Base-by-base conservation (phyloP, 2,888 invertebrate species). In the Eledona agricola region DNA sequence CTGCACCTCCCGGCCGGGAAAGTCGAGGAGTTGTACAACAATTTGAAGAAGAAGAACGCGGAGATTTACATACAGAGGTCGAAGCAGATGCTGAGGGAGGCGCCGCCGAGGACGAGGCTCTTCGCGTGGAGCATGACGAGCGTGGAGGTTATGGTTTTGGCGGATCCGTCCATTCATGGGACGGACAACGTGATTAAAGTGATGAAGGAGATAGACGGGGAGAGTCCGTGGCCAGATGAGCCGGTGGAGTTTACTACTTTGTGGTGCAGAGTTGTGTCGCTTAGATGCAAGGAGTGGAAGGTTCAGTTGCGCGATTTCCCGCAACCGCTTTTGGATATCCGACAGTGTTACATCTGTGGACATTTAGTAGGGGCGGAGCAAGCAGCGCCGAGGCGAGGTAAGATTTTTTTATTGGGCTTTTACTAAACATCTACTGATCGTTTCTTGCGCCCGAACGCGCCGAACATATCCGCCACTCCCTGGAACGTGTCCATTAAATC, bases 41-140 rank as follows among this genome's bases (percentile, higher is more conserved):
- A 90, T 62, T 77, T 99, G 60, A 87, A 88, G 4, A 90, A 90
- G 70, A 93, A 93, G 72, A 95, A 95, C 76, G 92, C 95, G 0
- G 93, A 96, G 75, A 96, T 98, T 67, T 99, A 98, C 77, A 90
- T 98, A 50, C 93, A 96, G 74, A 79, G 95, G 13, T 91, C 90
- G 25, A 86, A 86, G 73, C 90, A 86, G 77, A 80, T 82, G 65
- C 75, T 75, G 12, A 78, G 80, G 57, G 79, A 83, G 11, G 78
- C 78, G 0, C 84, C 87, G 0, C 81, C 84, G 23, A 78, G 91
- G 26, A 88, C 88, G 0, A 81, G 92, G 23, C 81, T 99, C 6
- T 89, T 96, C 58, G 90, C 92, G 0, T 96, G 96, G 89, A 86
- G 85, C 31, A 84, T 96, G 78, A 82, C 87, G 1, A 84, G 89